Conservation (phyloP, 2,113 vertebrate species). For the Dascyllus trimaculatus region DNA sequence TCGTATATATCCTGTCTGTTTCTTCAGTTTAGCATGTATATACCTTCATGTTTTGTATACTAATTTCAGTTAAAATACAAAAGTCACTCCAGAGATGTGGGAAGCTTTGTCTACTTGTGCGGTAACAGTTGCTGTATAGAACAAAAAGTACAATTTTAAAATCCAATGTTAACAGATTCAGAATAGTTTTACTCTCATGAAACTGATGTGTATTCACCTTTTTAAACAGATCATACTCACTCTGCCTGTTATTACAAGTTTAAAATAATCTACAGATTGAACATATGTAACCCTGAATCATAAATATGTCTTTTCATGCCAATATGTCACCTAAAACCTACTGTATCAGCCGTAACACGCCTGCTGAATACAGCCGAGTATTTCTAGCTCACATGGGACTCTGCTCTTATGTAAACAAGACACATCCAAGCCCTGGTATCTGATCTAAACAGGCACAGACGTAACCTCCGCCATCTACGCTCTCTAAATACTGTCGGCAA, state of each 20-base stretch:
- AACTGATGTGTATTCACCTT: neutral
- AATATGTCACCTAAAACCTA: neutral
- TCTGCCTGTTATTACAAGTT: neutral
- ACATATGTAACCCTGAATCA: neutral
- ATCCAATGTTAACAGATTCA: too few relatives aligned
- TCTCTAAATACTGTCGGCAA: neutral
- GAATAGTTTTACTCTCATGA: neutral
- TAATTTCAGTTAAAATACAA: neutral
- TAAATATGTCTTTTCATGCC: neutral
- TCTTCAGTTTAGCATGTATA: too few relatives aligned
- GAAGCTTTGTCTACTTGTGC: too few relatives aligned
- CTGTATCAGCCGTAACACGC: neutral
- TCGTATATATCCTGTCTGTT: neutral
- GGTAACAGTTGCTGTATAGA: too few relatives aligned
- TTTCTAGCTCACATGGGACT: conserved; percentile 23
- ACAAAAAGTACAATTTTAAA: too few relatives aligned
- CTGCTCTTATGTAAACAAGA: conserved; percentile 30
- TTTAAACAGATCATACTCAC: neutral
- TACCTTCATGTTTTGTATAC: too few relatives aligned
- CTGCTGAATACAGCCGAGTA: conserved; percentile 1
- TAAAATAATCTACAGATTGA: neutral
- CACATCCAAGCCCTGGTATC: neutral
- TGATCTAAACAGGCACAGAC: conserved; percentile 7
- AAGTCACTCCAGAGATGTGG: neutral
- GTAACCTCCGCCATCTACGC: neutral